Conservation (phyloP, 2,797 vertebrate genomes). For the Eulemur coronatus region DNA sequence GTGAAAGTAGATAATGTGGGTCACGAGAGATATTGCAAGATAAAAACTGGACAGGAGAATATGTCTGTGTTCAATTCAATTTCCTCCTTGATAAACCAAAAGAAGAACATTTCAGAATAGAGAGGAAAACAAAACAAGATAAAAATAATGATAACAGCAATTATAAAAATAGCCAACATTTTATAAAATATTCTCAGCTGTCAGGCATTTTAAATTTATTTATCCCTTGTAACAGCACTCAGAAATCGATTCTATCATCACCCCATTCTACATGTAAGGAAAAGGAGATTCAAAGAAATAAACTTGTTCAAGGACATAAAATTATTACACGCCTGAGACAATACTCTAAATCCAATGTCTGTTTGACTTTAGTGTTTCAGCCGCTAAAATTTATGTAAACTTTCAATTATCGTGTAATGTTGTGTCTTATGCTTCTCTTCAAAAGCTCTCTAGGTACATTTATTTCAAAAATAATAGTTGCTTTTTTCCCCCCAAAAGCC, state of each 20-base stretch:
- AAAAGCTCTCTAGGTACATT: not conserved
- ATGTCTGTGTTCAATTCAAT: not conserved
- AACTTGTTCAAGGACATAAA: not conserved
- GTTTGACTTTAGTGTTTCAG: not conserved
- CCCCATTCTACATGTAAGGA: not conserved
- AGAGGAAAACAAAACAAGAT: constrained; percentile 15
- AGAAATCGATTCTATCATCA: not conserved
- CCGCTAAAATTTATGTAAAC: not conserved
- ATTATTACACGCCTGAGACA: not conserved
- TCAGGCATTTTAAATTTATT: not conserved
- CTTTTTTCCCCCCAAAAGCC: not conserved
- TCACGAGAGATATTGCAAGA: not conserved
- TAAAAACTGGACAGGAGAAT: not conserved
- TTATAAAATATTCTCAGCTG: not conserved
- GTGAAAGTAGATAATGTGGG: not conserved
- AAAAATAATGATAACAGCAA: not conserved
- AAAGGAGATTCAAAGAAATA: not conserved
- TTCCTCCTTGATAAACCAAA: not conserved
- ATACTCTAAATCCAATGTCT: not conserved
- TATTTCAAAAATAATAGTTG: not conserved
- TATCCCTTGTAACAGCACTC: not conserved
- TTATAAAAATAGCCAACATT: not conserved
- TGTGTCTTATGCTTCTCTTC: not conserved
- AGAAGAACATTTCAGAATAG: not conserved
- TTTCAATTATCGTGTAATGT: not conserved